phyloP scores from a whole-genome alignment of 2,888 invertebrate species.

The Chaitophorus viminalis region DNA sequence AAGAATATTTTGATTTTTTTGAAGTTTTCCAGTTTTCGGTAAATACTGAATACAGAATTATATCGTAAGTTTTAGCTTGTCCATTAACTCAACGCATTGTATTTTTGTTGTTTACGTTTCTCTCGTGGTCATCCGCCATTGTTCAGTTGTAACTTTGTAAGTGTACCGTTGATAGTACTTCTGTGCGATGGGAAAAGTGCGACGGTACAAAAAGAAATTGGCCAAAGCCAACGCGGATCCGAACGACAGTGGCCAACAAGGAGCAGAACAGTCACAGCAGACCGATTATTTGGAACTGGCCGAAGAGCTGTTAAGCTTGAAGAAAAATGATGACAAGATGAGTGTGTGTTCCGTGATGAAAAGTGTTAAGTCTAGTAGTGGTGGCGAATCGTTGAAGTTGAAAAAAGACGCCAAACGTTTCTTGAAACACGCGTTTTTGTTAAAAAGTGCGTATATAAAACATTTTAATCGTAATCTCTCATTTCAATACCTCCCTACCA shows the following conservation, averaged over 20 bases:
- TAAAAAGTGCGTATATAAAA: slow-evolving; percentile 35
- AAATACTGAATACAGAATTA: too few species aligned
- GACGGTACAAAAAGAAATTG: slow-evolving; percentile 53
- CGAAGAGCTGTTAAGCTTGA: slow-evolving; percentile 36
- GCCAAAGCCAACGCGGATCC: slow-evolving; percentile 11
- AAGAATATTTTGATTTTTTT: too few species aligned
- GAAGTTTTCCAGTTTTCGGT: too few species aligned
- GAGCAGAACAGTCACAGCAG: neutral
- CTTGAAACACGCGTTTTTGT: slow-evolving; percentile 45
- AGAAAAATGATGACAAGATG: slow-evolving; percentile 39
- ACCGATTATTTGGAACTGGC: slow-evolving; percentile 46
- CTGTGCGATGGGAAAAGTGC: slow-evolving; percentile 43
- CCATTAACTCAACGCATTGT: too few species aligned
- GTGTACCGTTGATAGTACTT: neutral
- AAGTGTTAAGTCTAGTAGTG: slow-evolving; percentile 31
- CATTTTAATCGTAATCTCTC: neutral
- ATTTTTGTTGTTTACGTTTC: too few species aligned
- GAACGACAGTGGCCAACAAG: neutral
- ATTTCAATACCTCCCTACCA: neutral
- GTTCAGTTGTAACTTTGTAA: too few species aligned
- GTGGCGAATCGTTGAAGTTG: slow-evolving; percentile 40
- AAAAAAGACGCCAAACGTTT: slow-evolving; percentile 48
- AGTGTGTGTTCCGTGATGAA: slow-evolving; percentile 48
- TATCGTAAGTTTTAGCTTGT: too few species aligned
- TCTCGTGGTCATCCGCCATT: too few species aligned